These are phyloP conservation scores for Apotomis betuletana DNA, from an alignment of 2,888 invertebrate genomes.

Conservation along the genomic window DNA sequence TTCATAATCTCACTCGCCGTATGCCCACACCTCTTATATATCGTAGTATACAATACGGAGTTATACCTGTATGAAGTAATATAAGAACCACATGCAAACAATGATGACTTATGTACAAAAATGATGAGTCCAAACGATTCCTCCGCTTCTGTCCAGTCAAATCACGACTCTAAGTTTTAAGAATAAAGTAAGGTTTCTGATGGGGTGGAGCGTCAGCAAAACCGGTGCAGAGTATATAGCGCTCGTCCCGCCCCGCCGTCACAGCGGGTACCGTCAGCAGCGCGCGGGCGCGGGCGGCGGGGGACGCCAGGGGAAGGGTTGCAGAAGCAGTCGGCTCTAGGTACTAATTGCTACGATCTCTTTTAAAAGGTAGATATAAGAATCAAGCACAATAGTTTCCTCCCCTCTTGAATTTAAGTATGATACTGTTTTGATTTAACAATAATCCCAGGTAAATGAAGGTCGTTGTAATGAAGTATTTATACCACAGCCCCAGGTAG, in stretches of 20 bases:
- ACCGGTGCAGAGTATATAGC: constrained; percentile 15
- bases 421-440: no score
- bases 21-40: not conserved
- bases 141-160: constrained; percentile 5
- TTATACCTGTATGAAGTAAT: not conserved
- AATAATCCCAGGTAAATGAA: no score
- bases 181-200: not conserved
- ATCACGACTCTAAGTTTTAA: not conserved
- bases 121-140: constrained; percentile 1
- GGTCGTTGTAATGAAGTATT: no score
- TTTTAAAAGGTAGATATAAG: no score
- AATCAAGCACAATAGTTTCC: no score
- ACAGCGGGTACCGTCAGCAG: constrained; percentile 22
- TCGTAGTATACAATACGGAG: not conserved
- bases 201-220: constrained; percentile 16
- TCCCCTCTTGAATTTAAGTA: no score
- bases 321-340: not conserved
- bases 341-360: not conserved
- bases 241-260: constrained; percentile 26
- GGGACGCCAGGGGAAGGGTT: constrained; percentile 4
- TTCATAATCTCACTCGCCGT: no score
- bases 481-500: no score
- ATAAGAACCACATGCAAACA: constrained; percentile 4
- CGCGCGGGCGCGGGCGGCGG: not conserved
- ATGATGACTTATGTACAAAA: constrained; percentile 13